Conservation (phyloP, 2,113 vertebrate species). For the Elaphurus davidianus region DNA sequence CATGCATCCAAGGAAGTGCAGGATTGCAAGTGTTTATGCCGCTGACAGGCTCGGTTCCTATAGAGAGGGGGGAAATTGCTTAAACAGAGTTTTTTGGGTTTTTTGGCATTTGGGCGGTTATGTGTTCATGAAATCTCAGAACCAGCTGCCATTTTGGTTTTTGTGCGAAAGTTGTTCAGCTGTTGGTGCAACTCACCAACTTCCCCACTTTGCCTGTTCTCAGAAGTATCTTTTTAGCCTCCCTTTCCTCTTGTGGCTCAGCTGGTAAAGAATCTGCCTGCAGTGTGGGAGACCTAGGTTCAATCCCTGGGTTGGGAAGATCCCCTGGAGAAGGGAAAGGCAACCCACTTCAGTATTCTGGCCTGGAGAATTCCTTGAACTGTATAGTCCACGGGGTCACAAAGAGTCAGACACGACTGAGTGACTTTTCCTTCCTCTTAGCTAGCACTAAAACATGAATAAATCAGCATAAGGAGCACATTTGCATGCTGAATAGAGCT, state of each 20-base stretch:
- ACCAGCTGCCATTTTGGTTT: conserved; percentile 79
- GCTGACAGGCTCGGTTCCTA: conserved; percentile 89
- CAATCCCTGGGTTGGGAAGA: background rate
- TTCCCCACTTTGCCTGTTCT: background rate
- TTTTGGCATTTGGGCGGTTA: conserved; percentile 73
- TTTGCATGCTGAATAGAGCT: background rate
- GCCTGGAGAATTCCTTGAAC: background rate
- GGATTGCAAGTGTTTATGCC: conserved; percentile 89
- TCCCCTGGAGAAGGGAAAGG: background rate
- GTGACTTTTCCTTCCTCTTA: background rate
- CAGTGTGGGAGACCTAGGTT: background rate
- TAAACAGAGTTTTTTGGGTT: conserved; percentile 74
- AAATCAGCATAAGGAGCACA: background rate
- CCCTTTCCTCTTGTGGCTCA: background rate
- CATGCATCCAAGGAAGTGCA: conserved; percentile 88
- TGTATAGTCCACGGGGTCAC: background rate
- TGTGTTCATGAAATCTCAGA: conserved; percentile 73
- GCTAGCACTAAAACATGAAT: background rate
- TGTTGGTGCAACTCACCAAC: background rate
- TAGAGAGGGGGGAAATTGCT: conserved; percentile 84
- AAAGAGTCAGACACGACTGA: background rate
- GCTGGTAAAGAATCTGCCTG: background rate
- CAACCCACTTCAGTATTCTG: background rate
- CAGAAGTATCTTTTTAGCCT: background rate
- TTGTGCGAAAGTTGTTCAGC: conserved; percentile 36